These are phyloP conservation scores for Acanthosepion esculentum DNA, from an alignment of 2,888 invertebrate genomes.

Conservation along the genomic window DNA sequence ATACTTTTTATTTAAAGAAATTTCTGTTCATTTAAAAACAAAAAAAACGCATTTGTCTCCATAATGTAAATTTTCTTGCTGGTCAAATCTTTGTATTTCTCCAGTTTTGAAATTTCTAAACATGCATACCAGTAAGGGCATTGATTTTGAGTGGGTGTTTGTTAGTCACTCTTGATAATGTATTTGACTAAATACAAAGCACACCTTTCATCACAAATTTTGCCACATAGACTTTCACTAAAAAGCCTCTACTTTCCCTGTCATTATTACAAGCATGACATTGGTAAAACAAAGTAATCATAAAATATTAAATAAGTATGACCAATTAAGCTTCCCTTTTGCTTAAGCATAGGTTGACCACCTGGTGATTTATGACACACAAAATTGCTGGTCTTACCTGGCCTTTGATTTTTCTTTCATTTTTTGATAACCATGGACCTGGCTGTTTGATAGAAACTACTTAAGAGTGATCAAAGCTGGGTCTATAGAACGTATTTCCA, in stretches of 20 bases:
- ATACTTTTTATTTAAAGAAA: background rate
- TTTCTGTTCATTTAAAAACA: background rate
- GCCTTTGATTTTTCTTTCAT: no score
- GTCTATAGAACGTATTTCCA: no score
- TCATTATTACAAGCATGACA: background rate
- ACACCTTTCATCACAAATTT: background rate
- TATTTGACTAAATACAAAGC: background rate
- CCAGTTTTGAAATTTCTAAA: background rate
- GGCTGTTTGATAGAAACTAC: no score
- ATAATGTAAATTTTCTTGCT: background rate
- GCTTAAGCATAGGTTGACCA: no score
- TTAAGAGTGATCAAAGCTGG: no score
- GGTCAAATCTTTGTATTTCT: no score
- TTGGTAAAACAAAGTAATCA: no score
- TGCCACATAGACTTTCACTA: background rate
- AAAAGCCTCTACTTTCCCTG: background rate
- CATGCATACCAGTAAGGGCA: background rate
- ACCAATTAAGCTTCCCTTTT: no score
- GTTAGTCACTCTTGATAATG: background rate
- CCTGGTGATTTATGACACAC: no score
- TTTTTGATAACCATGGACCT: no score
- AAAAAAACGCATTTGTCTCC: background rate
- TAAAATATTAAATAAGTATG: no score
- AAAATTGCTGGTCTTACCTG: no score
- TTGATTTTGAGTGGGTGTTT: background rate